Evolutionary conservation across 2,888 invertebrate species (phyloP).

Genomic region (Folsomia candida): DNA sequence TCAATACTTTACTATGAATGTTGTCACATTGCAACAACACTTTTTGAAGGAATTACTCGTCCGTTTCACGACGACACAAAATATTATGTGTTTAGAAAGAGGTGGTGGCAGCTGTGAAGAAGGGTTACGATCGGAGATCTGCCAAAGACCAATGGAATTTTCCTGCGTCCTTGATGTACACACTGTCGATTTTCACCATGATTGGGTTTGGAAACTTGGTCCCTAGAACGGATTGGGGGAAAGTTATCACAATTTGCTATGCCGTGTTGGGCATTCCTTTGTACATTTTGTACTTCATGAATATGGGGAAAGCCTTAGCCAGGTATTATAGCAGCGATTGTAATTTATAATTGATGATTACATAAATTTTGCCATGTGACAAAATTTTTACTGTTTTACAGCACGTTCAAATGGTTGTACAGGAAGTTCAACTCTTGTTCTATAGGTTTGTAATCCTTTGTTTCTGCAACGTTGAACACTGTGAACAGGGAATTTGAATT

Average conservation of each 20-base stretch:
- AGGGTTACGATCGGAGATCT: constrained; percentile 69
- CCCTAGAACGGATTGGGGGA: constrained; percentile 74
- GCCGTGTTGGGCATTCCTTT: constrained; percentile 84
- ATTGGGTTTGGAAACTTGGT: constrained; percentile 86
- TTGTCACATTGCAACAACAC: not conserved
- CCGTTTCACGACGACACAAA: not conserved
- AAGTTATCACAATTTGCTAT: constrained; percentile 78
- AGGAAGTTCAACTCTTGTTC: constrained; percentile 70
- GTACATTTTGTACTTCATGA: constrained; percentile 81
- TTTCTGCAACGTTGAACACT: too few species aligned
- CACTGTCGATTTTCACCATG: constrained; percentile 84
- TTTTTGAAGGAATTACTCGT: not conserved
- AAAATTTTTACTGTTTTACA: too few species aligned
- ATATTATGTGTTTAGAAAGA: constrained; percentile 55
- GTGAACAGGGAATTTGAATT: constrained; percentile 2
- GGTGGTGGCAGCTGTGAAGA: constrained; percentile 64
- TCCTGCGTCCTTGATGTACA: constrained; percentile 84
- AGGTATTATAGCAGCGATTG: too few species aligned
- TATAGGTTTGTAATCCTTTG: constrained; percentile 26
- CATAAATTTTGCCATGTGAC: too few species aligned
- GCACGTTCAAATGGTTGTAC: constrained; percentile 76
- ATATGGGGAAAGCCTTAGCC: constrained; percentile 83
- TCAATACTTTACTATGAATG: too few species aligned
- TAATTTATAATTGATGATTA: too few species aligned
- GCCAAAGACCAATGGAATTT: constrained; percentile 75